These are phyloP conservation scores for Cherax destructor DNA, from an alignment of 1,140 invertebrate genomes.

Conservation along the genomic window DNA sequence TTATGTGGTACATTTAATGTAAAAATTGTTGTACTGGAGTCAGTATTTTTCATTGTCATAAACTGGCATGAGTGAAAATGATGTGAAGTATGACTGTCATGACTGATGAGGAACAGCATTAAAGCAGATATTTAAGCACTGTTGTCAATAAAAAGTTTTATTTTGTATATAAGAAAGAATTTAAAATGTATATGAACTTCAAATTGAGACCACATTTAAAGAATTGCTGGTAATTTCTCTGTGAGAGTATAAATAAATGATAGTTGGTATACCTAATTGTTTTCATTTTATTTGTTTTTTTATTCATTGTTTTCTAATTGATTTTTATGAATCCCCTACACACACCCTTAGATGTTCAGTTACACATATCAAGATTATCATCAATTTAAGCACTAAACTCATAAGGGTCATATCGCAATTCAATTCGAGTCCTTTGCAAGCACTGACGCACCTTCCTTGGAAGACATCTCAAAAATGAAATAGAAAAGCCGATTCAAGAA, in stretches of 20 bases:
- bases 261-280: background rate
- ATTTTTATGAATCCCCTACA: too few relatives aligned
- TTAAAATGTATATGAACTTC: slow-evolving; percentile 6
- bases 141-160: background rate
- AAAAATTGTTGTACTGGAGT: background rate
- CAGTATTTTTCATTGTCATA: background rate
- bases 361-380: too few relatives aligned
- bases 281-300: background rate
- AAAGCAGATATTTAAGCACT: background rate
- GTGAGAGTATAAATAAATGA: slow-evolving; percentile 5
- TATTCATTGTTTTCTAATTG: too few relatives aligned
- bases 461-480: too few relatives aligned
- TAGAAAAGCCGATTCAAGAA: too few relatives aligned
- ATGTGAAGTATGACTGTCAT: background rate
- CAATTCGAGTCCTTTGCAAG: too few relatives aligned
- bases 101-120: background rate
- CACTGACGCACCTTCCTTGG: too few relatives aligned
- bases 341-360: too few relatives aligned
- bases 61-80: background rate
- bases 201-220: background rate
- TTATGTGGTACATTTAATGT: background rate
- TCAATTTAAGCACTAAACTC: too few relatives aligned
- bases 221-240: slow-evolving; percentile 3
- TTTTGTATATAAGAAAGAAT: slow-evolving; percentile 1
- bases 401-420: too few relatives aligned